Percentiles rank a stretch among this genome's conserved stretches.
These are phyloP conservation scores for Protonemura montana DNA, from an alignment of 2,888 invertebrate species.

Conservation along the genomic window DNA sequence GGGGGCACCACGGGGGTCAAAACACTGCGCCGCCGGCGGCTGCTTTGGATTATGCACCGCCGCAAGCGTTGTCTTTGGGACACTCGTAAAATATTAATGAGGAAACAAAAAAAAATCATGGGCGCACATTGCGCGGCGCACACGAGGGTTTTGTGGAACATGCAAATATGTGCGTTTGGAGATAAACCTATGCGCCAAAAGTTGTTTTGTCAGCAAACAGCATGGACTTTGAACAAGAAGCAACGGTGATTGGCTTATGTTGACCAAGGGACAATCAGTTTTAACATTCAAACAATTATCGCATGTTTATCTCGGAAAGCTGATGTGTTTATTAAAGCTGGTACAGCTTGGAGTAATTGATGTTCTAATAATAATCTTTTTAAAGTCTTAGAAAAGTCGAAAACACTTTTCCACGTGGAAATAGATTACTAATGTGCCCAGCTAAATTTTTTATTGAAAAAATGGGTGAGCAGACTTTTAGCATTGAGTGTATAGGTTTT, in stretches of 20 bases:
- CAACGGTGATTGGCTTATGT: background rate
- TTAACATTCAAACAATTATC: background rate
- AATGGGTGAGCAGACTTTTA: too few relatives aligned
- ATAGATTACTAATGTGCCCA: too few relatives aligned
- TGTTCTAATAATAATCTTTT: too few relatives aligned
- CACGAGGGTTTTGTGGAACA: background rate
- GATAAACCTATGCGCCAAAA: background rate
- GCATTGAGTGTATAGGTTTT: too few relatives aligned
- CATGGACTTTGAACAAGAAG: background rate
- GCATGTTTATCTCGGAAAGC: too few relatives aligned
- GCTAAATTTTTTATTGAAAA: too few relatives aligned
- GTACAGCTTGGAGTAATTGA: too few relatives aligned
- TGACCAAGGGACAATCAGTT: background rate
- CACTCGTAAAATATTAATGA: slow-evolving; percentile 22
- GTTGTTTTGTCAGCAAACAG: background rate
- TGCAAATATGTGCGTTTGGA: background rate
- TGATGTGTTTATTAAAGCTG: too few relatives aligned
- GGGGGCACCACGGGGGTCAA: too few relatives aligned
- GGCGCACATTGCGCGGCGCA: background rate
- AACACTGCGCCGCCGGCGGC: background rate
- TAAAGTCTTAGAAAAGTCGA: too few relatives aligned
- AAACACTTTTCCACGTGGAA: too few relatives aligned
- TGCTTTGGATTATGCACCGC: background rate
- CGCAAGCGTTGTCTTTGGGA: background rate
- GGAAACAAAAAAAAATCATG: slow-evolving; percentile 1